These are phyloP conservation scores for Sycophila texana DNA, from an alignment of 2,888 invertebrate species.

Conservation along the genomic window DNA sequence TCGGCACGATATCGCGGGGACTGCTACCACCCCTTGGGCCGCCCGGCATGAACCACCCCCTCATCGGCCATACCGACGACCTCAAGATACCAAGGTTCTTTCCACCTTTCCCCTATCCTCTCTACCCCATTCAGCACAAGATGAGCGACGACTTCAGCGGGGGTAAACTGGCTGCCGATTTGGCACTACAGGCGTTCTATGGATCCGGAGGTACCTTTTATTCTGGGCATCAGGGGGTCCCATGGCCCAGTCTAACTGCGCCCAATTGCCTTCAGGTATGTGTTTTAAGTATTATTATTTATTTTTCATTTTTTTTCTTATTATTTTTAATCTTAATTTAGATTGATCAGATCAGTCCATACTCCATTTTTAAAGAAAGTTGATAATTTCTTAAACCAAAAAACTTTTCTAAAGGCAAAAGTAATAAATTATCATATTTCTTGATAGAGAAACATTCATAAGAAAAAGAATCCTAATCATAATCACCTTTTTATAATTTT, in stretches of 20 bases:
- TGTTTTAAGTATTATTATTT: neutral
- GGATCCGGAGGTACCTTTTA: conserved; percentile 78
- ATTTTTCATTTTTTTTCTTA: too few relatives aligned
- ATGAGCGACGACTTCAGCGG: conserved; percentile 77
- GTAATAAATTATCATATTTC: too few relatives aligned
- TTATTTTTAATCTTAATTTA: neutral
- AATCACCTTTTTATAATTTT: too few relatives aligned
- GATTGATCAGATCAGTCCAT: neutral
- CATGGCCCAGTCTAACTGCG: conserved; percentile 69
- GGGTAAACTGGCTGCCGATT: conserved; percentile 81
- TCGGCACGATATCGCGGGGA: conserved; percentile 69
- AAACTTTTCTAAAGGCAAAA: too few relatives aligned
- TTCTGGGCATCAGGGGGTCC: conserved; percentile 72
- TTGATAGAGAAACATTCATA: too few relatives aligned
- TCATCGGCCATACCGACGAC: conserved; percentile 75
- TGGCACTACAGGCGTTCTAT: conserved; percentile 81
- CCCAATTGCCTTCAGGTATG: conserved; percentile 56
- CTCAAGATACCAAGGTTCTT: conserved; percentile 84
- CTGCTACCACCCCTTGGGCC: conserved; percentile 75
- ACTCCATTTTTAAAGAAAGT: too few relatives aligned
- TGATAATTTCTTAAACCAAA: too few relatives aligned
- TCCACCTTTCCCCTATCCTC: conserved; percentile 84
- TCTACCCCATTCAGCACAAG: conserved; percentile 81
- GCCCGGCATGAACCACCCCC: conserved; percentile 66
- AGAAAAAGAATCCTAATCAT: too few relatives aligned